Conservation (phyloP, 2,113 vertebrate genomes). For the Ceyx melanurus region DNA sequence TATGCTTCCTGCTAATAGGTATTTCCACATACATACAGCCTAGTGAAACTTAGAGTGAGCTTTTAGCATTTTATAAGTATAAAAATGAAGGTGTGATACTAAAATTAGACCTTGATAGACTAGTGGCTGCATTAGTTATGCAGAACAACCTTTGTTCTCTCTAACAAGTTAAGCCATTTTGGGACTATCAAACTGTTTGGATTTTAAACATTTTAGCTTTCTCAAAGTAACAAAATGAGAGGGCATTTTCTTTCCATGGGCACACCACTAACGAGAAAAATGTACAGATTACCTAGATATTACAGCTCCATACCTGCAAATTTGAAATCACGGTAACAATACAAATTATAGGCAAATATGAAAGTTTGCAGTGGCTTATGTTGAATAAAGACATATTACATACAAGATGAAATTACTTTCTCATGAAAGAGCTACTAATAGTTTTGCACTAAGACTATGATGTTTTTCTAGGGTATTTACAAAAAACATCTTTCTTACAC, state of each 20-base stretch:
- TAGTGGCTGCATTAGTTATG: background rate
- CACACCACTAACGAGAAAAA: background rate
- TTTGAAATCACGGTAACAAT: background rate
- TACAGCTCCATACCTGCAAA: background rate
- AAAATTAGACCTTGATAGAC: background rate
- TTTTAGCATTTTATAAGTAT: conserved; percentile 23
- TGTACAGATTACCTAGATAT: background rate
- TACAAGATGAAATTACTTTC: background rate
- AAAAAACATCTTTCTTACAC: background rate
- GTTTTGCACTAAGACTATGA: background rate
- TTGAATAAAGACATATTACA: background rate
- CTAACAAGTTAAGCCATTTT: background rate
- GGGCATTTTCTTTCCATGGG: background rate
- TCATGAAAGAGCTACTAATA: background rate
- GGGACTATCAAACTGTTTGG: background rate
- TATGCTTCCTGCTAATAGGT: conserved; percentile 52
- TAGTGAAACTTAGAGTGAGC: conserved; percentile 16
- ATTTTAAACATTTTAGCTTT: background rate
- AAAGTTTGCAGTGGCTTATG: background rate
- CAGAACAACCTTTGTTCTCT: background rate
- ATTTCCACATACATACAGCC: conserved; percentile 18
- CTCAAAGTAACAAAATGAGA: background rate
- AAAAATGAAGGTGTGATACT: background rate
- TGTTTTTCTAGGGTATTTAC: background rate
- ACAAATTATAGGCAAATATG: background rate